phyloP scores from a whole-genome alignment of 2,888 invertebrate genomes.

The Thysanoteuthis rhombus region DNA sequence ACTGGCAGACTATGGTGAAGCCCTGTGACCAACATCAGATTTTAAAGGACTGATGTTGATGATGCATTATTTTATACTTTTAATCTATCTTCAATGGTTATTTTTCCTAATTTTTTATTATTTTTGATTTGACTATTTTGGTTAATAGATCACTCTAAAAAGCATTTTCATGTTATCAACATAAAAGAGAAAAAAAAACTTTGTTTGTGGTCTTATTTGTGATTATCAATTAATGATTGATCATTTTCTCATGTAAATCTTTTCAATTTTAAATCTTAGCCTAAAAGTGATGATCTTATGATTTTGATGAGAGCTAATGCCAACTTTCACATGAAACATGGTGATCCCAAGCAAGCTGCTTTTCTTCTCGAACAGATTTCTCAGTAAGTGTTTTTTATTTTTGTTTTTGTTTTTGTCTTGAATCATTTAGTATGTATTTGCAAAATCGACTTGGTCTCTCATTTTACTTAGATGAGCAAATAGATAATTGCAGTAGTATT shows the following conservation, averaged over 20 bases:
- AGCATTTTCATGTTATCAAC: not conserved
- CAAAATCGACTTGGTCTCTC: too few species aligned
- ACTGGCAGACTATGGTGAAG: too few species aligned
- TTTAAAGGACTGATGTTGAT: not conserved
- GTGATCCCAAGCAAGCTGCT: slow-evolving; percentile 80
- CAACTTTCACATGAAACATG: slow-evolving; percentile 82
- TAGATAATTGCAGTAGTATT: too few species aligned
- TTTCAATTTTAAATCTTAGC: slow-evolving; percentile 41
- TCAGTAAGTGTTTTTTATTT: slow-evolving; percentile 67
- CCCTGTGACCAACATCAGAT: too few species aligned
- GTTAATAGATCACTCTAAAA: not conserved
- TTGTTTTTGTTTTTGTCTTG: too few species aligned
- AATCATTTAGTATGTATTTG: too few species aligned
- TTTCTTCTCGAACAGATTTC: slow-evolving; percentile 84
- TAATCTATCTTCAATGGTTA: not conserved
- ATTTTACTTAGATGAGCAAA: too few species aligned
- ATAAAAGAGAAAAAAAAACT: not conserved
- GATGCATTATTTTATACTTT: not conserved
- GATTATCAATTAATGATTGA: not conserved
- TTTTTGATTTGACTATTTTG: not conserved
- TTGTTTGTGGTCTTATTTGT: not conserved
- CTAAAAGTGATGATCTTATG: slow-evolving; percentile 71
- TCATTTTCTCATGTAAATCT: not conserved
- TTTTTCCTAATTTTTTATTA: not conserved
- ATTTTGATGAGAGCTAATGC: slow-evolving; percentile 88